Percentiles rank a stretch among this genome's conserved stretches.
These are phyloP conservation scores for Pseudobourletiella spinata DNA, from an alignment of 1,140 invertebrate species.

Conservation along the genomic window DNA sequence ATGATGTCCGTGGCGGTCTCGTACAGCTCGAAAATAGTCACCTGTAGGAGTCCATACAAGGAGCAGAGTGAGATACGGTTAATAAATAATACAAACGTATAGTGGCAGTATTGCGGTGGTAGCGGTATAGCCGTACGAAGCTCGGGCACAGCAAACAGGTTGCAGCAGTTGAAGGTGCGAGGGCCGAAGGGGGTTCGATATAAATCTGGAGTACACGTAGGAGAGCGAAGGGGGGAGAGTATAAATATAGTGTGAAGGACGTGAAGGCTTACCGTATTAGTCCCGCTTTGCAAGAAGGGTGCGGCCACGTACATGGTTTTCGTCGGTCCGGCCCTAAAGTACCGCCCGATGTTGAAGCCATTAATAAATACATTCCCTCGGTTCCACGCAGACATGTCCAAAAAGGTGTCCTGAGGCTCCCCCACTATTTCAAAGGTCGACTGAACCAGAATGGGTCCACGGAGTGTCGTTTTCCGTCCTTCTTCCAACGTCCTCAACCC, in stretches of 20 bases:
- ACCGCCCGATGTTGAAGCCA: slow-evolving; percentile 51
- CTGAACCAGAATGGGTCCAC: slow-evolving; percentile 7
- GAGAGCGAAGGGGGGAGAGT: background rate
- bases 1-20: background rate
- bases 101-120: background rate
- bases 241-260: background rate
- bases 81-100: background rate
- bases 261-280: slow-evolving; percentile 43
- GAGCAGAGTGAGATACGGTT: too few species aligned
- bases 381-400: slow-evolving; percentile 43
- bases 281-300: slow-evolving; percentile 45
- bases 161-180: background rate
- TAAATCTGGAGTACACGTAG: background rate
- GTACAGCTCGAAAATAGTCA: slow-evolving; percentile 12
- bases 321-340: slow-evolving; percentile 47
- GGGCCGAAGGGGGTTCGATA: background rate
- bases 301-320: slow-evolving; percentile 52
- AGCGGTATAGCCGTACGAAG: background rate
- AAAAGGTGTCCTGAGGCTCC: slow-evolving; percentile 39
- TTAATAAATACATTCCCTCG: slow-evolving; percentile 55
- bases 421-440: slow-evolving; percentile 19
- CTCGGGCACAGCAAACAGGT: background rate
- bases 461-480: background rate
- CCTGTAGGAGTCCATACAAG: too few species aligned
- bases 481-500: background rate